These are phyloP conservation scores for Sternotherus odoratus DNA, from an alignment of 2,797 vertebrate genomes.

Conservation along the genomic window DNA sequence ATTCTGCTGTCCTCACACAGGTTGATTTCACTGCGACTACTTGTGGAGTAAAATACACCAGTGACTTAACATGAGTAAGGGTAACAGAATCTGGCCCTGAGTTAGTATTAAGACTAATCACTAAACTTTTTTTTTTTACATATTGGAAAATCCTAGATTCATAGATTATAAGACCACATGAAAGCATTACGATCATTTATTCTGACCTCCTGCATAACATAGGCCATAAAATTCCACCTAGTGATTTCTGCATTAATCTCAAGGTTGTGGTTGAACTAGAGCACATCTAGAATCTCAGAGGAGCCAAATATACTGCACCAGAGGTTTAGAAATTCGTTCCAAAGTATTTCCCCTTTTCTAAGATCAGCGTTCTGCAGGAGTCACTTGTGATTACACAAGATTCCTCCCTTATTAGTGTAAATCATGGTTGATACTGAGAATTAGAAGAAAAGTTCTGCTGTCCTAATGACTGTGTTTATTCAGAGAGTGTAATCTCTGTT, in stretches of 20 bases:
- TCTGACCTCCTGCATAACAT: neutral
- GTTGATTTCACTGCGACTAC: neutral
- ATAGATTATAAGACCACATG: neutral
- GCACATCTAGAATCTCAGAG: neutral
- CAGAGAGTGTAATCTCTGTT: neutral
- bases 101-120: neutral
- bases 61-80: neutral
- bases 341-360: constrained; percentile 15
- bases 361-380: neutral
- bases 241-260: neutral
- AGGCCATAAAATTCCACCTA: neutral
- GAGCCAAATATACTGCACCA: neutral
- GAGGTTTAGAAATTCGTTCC: neutral
- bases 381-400: neutral
- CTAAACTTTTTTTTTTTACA: neutral
- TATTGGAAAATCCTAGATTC: neutral
- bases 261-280: neutral
- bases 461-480: neutral
- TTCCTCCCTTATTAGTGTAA: neutral
- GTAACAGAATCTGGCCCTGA: neutral
- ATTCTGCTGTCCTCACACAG: neutral
- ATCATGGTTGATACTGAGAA: neutral
- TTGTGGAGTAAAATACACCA: neutral
- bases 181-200: neutral
- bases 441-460: neutral